Conservation (phyloP, 2,797 vertebrate species). For the Danio choprae region DNA sequence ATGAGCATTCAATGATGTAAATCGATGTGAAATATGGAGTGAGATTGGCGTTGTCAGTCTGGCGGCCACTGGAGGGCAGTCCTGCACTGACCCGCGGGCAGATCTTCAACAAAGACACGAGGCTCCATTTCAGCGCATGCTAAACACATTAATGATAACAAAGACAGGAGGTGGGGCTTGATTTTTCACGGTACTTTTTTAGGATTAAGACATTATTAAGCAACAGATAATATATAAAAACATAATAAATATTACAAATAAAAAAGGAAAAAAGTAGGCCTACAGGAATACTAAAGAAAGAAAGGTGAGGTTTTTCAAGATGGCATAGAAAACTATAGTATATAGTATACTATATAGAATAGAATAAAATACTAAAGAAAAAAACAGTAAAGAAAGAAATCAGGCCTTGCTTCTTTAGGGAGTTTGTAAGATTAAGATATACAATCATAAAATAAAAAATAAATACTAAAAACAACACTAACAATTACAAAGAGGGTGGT, state of each 20-base stretch:
- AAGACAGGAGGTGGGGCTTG: neutral
- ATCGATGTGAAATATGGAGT: neutral
- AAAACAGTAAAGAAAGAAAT: neutral
- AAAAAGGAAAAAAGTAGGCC: neutral
- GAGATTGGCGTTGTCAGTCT: neutral
- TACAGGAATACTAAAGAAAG: too few species aligned
- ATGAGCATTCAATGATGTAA: neutral
- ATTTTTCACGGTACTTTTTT: neutral
- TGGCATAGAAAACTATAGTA: neutral
- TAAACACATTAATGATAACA: slow-evolving; percentile 18
- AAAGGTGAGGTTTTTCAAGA: neutral
- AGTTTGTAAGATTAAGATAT: neutral
- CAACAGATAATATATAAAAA: neutral
- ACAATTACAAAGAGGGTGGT: too few species aligned
- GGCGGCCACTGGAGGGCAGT: slow-evolving; percentile 59
- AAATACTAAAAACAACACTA: neutral
- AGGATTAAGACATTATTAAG: neutral
- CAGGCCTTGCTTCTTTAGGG: neutral
- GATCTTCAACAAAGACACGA: slow-evolving; percentile 39
- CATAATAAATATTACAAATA: neutral
- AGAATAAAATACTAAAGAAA: neutral
- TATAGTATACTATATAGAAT: neutral
- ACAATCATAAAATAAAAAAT: neutral
- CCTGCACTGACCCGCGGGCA: neutral
- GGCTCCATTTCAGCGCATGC: slow-evolving; percentile 8